Conservation (phyloP, 92 coral and sea anemone genomes). For the Porites cylindrica region DNA sequence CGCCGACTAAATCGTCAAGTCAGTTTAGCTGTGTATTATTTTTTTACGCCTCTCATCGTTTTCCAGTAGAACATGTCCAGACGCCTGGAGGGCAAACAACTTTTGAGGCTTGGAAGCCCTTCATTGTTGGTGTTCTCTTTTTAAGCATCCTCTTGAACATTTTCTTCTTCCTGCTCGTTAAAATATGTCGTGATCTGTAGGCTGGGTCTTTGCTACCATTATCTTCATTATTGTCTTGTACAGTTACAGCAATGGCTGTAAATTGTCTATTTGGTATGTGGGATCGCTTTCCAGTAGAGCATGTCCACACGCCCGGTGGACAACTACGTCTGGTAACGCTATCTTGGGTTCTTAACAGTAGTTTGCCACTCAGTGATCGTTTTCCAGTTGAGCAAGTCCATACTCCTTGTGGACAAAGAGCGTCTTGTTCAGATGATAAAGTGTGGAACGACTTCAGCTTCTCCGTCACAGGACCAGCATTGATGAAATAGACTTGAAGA, state of each 20-base stretch:
- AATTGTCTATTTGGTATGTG: not conserved
- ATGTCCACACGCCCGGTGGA: not conserved
- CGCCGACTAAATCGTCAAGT: not conserved
- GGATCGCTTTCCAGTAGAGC: not conserved
- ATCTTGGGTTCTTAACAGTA: too few relatives aligned
- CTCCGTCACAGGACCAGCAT: not conserved
- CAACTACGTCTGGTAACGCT: not conserved
- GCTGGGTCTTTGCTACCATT: not conserved
- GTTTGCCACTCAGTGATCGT: not conserved
- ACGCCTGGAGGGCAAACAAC: constrained; percentile 18
- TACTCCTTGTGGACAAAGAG: not conserved
- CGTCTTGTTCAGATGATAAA: not conserved
- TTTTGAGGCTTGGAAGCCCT: not conserved
- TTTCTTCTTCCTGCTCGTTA: not conserved
- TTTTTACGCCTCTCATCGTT: not conserved
- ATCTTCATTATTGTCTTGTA: not conserved
- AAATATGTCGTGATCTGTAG: not conserved
- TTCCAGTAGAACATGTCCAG: constrained; percentile 29
- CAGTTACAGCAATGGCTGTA: not conserved
- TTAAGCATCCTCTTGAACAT: not conserved
- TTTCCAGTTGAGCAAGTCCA: not conserved
- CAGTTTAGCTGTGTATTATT: not conserved
- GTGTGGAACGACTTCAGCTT: not conserved
- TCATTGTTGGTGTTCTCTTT: not conserved
- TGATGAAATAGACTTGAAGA: not conserved